Percentiles rank a stretch among this genome's conserved stretches.
These are phyloP conservation scores for Cyprinella venusta DNA, from an alignment of 2,797 vertebrate genomes.

Conservation along the genomic window DNA sequence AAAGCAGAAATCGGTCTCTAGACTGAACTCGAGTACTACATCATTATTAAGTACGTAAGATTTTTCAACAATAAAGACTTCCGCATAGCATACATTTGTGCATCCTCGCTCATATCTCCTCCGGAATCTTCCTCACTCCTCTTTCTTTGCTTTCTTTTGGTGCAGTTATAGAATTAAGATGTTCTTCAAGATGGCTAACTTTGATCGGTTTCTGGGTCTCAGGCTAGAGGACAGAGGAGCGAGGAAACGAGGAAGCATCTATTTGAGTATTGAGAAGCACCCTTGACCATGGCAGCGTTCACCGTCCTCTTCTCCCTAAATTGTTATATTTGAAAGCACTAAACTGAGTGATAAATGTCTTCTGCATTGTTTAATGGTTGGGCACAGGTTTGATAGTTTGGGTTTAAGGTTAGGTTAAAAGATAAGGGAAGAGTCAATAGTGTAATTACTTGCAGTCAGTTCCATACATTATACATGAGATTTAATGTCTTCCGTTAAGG, in stretches of 20 bases:
- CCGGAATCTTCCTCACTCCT: too few relatives aligned
- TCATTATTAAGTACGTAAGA: too few relatives aligned
- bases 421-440: background rate
- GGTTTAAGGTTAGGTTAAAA: background rate
- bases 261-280: background rate
- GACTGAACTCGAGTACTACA: too few relatives aligned
- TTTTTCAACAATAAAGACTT: too few relatives aligned
- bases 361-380: background rate
- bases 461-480: background rate
- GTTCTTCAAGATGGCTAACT: too few relatives aligned
- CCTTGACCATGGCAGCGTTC: background rate
- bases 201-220: background rate
- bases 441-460: background rate
- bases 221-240: background rate
- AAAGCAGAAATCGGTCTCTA: too few relatives aligned
- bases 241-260: background rate
- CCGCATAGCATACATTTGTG: too few relatives aligned
- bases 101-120: too few relatives aligned
- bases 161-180: too few relatives aligned
- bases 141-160: too few relatives aligned
- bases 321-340: background rate
- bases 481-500: background rate
- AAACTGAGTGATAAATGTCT: background rate
- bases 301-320: background rate
- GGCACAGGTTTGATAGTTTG: background rate